Evolutionary conservation across 92 coral and sea anemone genomes (phyloP).

Genomic region (Porites evermanni): DNA sequence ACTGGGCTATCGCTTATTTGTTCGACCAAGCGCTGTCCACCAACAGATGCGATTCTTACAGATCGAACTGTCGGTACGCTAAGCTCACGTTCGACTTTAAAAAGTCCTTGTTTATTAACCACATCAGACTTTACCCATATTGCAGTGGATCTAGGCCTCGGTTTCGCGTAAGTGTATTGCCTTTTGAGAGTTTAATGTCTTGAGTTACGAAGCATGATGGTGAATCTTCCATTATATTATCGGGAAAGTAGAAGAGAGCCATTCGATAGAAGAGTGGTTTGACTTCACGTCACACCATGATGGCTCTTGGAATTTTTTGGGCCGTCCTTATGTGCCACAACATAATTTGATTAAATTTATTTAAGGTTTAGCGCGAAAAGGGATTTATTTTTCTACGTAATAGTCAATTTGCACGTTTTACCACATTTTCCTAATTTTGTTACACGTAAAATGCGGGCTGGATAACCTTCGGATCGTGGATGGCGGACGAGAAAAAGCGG

Average conservation of each 20-base stretch:
- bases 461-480: no score
- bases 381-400: no score
- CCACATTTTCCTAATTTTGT: no score
- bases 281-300: no score
- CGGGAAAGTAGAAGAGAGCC: not conserved
- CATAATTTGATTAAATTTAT: no score
- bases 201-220: not conserved
- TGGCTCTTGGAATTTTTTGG: no score
- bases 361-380: no score
- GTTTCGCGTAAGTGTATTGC: constrained; percentile 48
- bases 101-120: constrained; percentile 75
- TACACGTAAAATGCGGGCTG: no score
- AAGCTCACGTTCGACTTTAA: constrained; percentile 78
- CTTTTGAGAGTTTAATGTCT: not conserved
- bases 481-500: no score
- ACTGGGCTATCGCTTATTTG: constrained; percentile 72
- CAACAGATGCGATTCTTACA: constrained; percentile 61
- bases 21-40: constrained; percentile 84
- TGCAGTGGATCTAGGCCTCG: constrained; percentile 68
- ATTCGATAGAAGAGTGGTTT: no score
- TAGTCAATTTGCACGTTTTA: no score
- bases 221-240: not conserved
- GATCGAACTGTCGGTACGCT: constrained; percentile 63
- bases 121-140: constrained; percentile 88
- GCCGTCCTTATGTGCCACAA: no score